Percentiles rank a stretch among this genome's conserved stretches.
phyloP scores from a whole-genome alignment of 2,797 vertebrate species.

The Danio aesculapii region DNA sequence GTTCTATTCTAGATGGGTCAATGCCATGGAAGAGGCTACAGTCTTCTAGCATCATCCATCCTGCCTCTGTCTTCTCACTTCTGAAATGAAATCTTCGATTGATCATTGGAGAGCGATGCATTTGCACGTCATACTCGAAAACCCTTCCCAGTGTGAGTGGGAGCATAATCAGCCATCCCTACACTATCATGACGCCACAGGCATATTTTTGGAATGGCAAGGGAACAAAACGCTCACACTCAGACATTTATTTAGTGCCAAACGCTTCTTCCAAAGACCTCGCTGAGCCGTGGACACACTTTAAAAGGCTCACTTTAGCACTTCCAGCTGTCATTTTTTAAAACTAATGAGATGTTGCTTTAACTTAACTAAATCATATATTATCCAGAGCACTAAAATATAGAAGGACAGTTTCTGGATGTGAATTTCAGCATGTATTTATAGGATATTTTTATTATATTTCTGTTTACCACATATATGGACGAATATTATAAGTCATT shows the following conservation, averaged over 20 bases:
- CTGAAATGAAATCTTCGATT: slow-evolving; percentile 11
- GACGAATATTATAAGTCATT: neutral
- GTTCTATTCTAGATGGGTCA: slow-evolving; percentile 86
- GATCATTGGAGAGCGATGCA: neutral
- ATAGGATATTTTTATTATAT: neutral
- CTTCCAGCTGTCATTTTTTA: slow-evolving; percentile 32
- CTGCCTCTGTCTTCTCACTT: neutral
- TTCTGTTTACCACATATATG: neutral
- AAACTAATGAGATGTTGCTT: neutral
- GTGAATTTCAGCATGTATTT: neutral
- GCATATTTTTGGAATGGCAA: slow-evolving; percentile 41
- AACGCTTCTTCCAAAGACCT: slow-evolving; percentile 36
- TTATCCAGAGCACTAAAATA: neutral
- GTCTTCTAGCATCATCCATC: slow-evolving; percentile 85
- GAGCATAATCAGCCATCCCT: slow-evolving; percentile 1
- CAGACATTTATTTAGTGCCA: slow-evolving; percentile 33
- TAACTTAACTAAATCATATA: slow-evolving; percentile 10
- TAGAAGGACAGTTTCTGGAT: neutral
- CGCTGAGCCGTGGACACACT: slow-evolving; percentile 31
- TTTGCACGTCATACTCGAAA: slow-evolving; percentile 16
- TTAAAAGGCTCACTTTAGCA: slow-evolving; percentile 18
- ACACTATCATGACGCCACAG: slow-evolving; percentile 15
- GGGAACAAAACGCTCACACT: slow-evolving; percentile 44
- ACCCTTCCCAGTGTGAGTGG: slow-evolving; percentile 13
- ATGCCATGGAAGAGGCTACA: slow-evolving; percentile 95